Evolutionary conservation across 2,113 vertebrate genomes (phyloP), one percentile per base, ranked within the genome.

Genomic region (Zootoca vivipara): DNA sequence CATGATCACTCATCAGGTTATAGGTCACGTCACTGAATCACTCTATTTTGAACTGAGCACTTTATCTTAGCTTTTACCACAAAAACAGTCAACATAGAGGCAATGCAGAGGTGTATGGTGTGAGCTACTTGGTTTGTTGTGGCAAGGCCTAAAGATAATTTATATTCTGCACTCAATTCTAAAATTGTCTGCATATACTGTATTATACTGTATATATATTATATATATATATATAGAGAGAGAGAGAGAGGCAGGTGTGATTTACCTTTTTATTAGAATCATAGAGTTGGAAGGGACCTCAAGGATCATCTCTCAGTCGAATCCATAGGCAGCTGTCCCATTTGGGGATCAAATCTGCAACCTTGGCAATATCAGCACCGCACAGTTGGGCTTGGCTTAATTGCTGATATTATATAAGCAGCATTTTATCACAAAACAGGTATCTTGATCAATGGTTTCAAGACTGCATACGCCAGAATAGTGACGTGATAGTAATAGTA

Each of bases 401-500:
- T n/a, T 46, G 18, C 77, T 28, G 40, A 69, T 72, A 65, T 73
- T 16, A 5, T 0, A 13, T 82, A 65, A 69, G 73, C 30, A 70
- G 67, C 24, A 38, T 90, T 90, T 82, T 40, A 38, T 77, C 2
- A 0, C 1, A 3, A 70, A 90, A 70, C 70, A 90, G 40, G 42
- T 90, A 30, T 82, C 85, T 65, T 87, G 83, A 52, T 81, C 86
- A 87, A 56, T 10, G 78, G 33, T 24, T 90, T 91, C 42, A 75
- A 81, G 56, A 65, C 38, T 52, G 33, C 35, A 77, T 46, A 80
- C 64, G 24, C n/a, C 30, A 40, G 62, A 77, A 20, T 62, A 73
- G 73, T 85, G 70, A 2, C 0, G 0, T 7, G 15, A 0, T 16
- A n/a, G 16, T 28, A 62, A 26, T 38, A 73, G 40, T 79, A 64